These are phyloP conservation scores for Manis crassicaudata DNA, from an alignment of 2,797 vertebrate species.

Conservation along the genomic window DNA sequence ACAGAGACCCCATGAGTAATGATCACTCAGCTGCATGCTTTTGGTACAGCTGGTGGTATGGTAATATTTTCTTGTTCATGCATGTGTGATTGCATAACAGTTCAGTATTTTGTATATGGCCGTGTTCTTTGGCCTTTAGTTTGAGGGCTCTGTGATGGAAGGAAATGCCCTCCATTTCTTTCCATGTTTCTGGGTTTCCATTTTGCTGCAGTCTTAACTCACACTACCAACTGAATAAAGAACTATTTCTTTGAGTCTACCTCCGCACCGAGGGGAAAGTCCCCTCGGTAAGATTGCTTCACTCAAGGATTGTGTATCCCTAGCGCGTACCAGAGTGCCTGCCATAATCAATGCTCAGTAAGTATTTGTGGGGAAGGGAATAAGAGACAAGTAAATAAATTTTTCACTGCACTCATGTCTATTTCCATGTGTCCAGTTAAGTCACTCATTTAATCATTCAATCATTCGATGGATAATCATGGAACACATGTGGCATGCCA, in stretches of 20 bases:
- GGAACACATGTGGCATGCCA: not conserved
- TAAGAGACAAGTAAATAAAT: not conserved
- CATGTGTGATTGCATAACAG: not conserved
- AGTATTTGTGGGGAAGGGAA: not conserved
- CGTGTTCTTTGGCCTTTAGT: not conserved
- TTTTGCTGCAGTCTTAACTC: not conserved
- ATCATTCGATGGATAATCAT: conserved; percentile 11
- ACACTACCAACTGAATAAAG: not conserved
- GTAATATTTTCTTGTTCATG: not conserved
- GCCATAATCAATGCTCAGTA: not conserved
- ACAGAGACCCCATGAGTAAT: not conserved
- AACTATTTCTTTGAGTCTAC: not conserved
- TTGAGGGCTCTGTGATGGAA: not conserved
- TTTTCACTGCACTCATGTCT: not conserved
- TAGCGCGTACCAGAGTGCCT: not conserved
- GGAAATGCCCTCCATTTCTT: not conserved
- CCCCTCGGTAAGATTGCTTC: not conserved
- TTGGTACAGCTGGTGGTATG: not conserved
- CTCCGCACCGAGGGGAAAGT: not conserved
- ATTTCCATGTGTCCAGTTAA: conserved; percentile 1
- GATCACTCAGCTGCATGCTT: not conserved
- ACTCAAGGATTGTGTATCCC: not conserved
- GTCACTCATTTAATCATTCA: not conserved
- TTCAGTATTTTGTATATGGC: not conserved
- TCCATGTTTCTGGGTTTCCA: not conserved